Evolutionary conservation across 2,113 vertebrate species (phyloP), one percentile per base, ranked within the genome.

Genomic region (Platichthys flesus): DNA sequence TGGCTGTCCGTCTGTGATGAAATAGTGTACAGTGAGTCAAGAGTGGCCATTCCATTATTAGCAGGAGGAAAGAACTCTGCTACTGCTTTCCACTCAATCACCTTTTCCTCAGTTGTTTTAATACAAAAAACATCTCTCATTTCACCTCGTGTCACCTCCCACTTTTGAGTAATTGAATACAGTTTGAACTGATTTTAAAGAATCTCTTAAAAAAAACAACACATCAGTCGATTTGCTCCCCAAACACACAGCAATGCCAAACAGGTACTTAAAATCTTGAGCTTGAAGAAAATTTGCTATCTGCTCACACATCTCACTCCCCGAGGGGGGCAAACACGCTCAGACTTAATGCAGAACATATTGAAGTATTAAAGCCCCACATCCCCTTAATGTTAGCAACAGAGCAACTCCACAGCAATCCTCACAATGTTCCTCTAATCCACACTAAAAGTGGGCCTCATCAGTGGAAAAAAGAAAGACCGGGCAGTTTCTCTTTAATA

Each of bases 271-370:
- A 71, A 83, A 81, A 71, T 52, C 54, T 40, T 65, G 54, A 68
- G 37, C 58, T 67, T 59, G 3, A 59, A 70, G 80, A 78, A 82
- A 82, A 74, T 31, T 5, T 49, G 52, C 70, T 80, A 91, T 89
- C 81, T 75, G 67, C 74, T 81, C 74, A 86, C 66, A 79, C 37
- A 57, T 78, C 82, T 71, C 28, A 68, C 62, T 89, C 81, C 40
- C 82, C 0, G 8, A 84, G 78, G 81, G 85, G 78, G 54, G 58
- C 71, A 83, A 87, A 90, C 76, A 63, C 63, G 64, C 80, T 83
- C 26, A 65, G 85, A 74, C 77, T 52, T 82, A 82, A 88, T 85
- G 68, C 79, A 76, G 75, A 83, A 86, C 81, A 90, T 73, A 81
- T 73, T 82, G 67, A 74, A 64, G 62, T 69, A 76, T 71, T 76